These are phyloP conservation scores for Pseudorhombus dupliciocellatus DNA, from an alignment of 2,113 vertebrate species.

Conservation along the genomic window DNA sequence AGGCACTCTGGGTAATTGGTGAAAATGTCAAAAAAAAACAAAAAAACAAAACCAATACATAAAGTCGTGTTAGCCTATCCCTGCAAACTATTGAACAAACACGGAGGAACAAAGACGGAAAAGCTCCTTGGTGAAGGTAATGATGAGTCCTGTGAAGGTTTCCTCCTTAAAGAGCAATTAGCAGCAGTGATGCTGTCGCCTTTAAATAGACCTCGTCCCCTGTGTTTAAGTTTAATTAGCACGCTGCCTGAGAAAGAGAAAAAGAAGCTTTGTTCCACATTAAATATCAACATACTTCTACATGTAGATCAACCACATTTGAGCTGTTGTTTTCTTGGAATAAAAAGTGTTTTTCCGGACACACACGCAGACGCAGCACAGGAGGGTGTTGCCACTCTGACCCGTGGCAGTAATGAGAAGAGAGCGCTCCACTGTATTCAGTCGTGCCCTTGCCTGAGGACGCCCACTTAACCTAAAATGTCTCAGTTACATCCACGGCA, in stretches of 20 bases:
- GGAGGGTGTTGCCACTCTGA: constrained; percentile 13
- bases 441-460: constrained; percentile 62
- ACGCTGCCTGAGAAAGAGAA: constrained; percentile 42
- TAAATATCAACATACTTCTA: constrained; percentile 13
- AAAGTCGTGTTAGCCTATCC: too few species aligned
- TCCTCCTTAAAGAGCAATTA: constrained; percentile 56
- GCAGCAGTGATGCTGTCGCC: constrained; percentile 34
- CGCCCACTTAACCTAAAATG: constrained; percentile 67
- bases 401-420: constrained; percentile 44
- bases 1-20: too few species aligned
- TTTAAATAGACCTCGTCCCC: constrained; percentile 65
- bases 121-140: background rate
- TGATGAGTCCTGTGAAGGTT: constrained; percentile 4
- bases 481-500: constrained; percentile 62
- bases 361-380: constrained; percentile 15
- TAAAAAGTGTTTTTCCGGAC: background rate
- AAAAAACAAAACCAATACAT: too few species aligned
- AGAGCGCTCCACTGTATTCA: constrained; percentile 42
- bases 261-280: constrained; percentile 32
- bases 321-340: background rate
- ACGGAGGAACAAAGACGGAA: background rate
- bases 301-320: background rate
- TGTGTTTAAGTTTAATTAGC: constrained; percentile 69
- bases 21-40: too few species aligned
- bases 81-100: background rate